A percentile compares a stretch with the other conserved stretches of the same genome.
Evolutionary conservation across 2,888 invertebrate genomes (phyloP).

Genomic region (Melipona bicolor): DNA sequence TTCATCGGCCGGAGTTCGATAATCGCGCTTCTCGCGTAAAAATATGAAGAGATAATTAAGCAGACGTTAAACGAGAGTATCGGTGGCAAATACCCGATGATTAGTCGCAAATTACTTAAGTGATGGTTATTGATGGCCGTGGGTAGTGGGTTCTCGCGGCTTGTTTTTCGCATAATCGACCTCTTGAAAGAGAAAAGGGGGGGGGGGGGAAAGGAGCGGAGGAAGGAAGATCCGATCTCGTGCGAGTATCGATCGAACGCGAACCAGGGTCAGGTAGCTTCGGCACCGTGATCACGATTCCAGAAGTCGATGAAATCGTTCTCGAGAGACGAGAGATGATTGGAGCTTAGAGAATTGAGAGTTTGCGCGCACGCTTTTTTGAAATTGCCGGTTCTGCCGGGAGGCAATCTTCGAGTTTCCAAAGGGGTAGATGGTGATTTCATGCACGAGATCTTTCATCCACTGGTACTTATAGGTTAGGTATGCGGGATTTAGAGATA

Average conservation of each 20-base stretch:
- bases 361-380: too few relatives aligned
- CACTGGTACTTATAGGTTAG: neutral
- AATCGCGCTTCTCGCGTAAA: conserved; percentile 17
- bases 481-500: conserved; percentile 1
- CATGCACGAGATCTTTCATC: neutral
- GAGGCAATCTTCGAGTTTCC: conserved; percentile 18
- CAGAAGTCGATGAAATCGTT: conserved; percentile 18
- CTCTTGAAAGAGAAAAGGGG: too few relatives aligned
- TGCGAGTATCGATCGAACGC: neutral
- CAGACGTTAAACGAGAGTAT: conserved; percentile 25
- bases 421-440: conserved; percentile 1
- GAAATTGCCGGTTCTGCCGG: conserved; percentile 2
- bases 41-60: conserved; percentile 47
- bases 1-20: conserved; percentile 37
- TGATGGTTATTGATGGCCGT: conserved; percentile 20
- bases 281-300: conserved; percentile 1
- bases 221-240: neutral
- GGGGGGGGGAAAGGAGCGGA: too few relatives aligned
- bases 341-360: neutral
- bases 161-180: conserved; percentile 8
- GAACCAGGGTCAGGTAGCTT: neutral
- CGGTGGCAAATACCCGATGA: conserved; percentile 24
- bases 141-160: neutral
- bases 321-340: neutral
- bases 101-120: conserved; percentile 58